These are phyloP conservation scores for Heliconius charithonia DNA, from an alignment of 2,888 invertebrate genomes.

Conservation along the genomic window DNA sequence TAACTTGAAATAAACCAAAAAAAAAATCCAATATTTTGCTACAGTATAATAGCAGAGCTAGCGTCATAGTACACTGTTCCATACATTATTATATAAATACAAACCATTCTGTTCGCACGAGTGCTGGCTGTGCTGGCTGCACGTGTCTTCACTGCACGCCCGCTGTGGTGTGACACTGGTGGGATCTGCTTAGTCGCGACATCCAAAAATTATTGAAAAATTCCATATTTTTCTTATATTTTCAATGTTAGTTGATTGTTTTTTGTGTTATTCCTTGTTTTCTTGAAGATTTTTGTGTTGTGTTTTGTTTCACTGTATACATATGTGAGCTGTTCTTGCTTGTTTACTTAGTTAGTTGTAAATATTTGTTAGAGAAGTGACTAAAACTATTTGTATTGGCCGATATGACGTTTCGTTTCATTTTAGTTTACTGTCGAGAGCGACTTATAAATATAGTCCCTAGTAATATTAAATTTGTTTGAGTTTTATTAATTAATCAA, in stretches of 20 bases:
- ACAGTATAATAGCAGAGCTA: slow-evolving; percentile 4
- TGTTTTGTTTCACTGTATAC: not conserved
- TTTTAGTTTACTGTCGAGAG: no score
- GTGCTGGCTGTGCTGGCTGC: slow-evolving; percentile 72
- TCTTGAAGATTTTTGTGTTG: slow-evolving; percentile 8
- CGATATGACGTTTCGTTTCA: no score
- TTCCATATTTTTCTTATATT: not conserved
- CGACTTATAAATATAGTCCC: no score
- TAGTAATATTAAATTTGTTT: no score
- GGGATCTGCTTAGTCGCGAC: slow-evolving; percentile 64
- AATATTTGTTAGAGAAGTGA: no score
- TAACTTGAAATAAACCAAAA: not conserved
- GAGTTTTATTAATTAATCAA: no score
- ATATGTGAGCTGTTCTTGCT: not conserved
- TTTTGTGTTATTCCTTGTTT: slow-evolving; percentile 3
- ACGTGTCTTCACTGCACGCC: slow-evolving; percentile 67
- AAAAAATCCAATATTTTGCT: not conserved
- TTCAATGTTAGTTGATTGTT: slow-evolving; percentile 1
- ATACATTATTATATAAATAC: slow-evolving; percentile 54
- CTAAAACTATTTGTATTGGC: no score
- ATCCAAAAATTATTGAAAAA: slow-evolving; percentile 39
- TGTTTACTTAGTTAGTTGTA: not conserved
- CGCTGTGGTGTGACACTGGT: slow-evolving; percentile 58
- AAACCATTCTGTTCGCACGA: slow-evolving; percentile 75
- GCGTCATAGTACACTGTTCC: slow-evolving; percentile 21